Evolutionary conservation across 2,888 invertebrate genomes (phyloP).

Genomic region (Lampropteryx suffumata): DNA sequence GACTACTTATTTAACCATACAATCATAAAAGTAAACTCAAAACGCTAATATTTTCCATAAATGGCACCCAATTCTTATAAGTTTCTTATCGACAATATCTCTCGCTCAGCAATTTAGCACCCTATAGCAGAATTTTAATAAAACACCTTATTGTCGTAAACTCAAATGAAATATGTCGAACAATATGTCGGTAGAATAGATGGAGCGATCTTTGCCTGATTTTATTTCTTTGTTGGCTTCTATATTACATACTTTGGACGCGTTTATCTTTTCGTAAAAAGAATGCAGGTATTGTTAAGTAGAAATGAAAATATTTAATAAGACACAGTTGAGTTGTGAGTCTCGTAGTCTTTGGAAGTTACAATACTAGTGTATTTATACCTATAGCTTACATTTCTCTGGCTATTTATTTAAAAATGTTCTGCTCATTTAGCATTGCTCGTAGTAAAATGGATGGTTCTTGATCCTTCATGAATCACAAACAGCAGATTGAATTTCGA

Average conservation of each 20-base stretch:
- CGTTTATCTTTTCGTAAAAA: constrained; percentile 22
- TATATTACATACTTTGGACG: constrained; percentile 30
- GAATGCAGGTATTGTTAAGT: constrained; percentile 12
- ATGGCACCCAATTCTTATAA: constrained; percentile 24
- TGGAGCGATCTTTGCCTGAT: constrained; percentile 18
- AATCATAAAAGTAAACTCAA: neutral
- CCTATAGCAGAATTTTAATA: constrained; percentile 56
- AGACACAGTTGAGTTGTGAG: no score
- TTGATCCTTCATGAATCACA: no score
- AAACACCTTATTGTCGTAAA: constrained; percentile 52
- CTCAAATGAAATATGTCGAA: constrained; percentile 55
- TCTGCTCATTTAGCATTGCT: no score
- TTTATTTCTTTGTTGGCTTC: constrained; percentile 21
- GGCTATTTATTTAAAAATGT: no score
- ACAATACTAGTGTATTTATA: no score
- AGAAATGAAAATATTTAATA: constrained; percentile 22
- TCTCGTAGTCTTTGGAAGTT: no score
- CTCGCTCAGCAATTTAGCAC: constrained; percentile 36
- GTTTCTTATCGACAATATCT: constrained; percentile 39
- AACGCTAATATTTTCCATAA: constrained; percentile 2
- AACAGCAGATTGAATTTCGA: constrained; percentile 40
- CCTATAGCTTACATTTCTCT: no score
- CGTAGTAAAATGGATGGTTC: no score
- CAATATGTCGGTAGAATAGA: constrained; percentile 37
- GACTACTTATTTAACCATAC: no score